Base-by-base conservation (phyloP, 53 echinoderm and acorn worm genomes). In the Crossaster papposus region DNA sequence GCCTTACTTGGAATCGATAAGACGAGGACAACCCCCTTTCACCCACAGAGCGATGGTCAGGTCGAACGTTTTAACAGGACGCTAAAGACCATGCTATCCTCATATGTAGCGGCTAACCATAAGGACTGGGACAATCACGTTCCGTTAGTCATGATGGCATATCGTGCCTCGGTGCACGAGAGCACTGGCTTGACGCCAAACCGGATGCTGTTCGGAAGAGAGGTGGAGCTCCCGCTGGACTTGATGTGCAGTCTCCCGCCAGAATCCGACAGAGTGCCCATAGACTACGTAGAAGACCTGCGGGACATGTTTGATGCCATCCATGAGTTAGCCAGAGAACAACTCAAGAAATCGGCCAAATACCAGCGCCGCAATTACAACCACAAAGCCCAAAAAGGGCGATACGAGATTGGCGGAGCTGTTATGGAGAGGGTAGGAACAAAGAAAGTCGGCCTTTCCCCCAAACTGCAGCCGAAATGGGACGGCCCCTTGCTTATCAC, bases 31-130 rank as follows among this genome's bases (percentile, higher is more conserved):
- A 88, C 93, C 4, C 70, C 89, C 11, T 77, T 33, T n/a, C 88
- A 88, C n/a, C 90, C 93, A 1, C 90, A 93, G 36, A 73, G 81
- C 14, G 90, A 90, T 58, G 93, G 88, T 12, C 88, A 81, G 92
- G 52, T 89, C 6, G 83, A 89, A 68, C 34, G 92, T 4, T 91
- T 82, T 36, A 91, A 93, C 53, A 68, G 91, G 22, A 83, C 89
- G 14, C 71, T 93, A 8, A 72, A 64, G 50, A 44, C 58, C 12
- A 92, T 92, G 92, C 62, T 92, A 14, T 65, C 92, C 0, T 54
- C 54, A 10, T 82, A 89, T 24, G 34, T 70, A 9, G 89, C 83
- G 23, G 62, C 9, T 28, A 65, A 92, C n/a, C 84, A 92, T 31
- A 85, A 70, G 35, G 92, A 92, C 51, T 93, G 86, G 87, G 86